Base-by-base conservation (phyloP, 2,888 invertebrate genomes). In the Erpobdella octoculata region DNA sequence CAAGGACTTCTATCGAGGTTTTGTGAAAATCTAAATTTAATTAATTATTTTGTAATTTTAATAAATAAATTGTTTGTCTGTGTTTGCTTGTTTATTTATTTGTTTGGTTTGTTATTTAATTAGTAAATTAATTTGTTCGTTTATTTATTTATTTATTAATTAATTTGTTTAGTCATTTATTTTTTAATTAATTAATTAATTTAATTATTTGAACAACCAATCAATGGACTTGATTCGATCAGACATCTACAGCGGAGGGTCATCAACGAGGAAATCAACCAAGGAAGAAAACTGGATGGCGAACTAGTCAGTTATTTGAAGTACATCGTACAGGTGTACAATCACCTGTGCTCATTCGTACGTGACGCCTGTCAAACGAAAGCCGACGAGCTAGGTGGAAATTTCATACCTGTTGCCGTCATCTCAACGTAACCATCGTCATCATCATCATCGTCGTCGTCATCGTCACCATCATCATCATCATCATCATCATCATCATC, bases 401-500 rank as follows among this genome's bases (percentile, higher is more conserved):
- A 33, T n/a, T 9, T 1, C 9, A 62, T 18, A 35, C 28, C 6
- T 2, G 33, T 64, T 31, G 36, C 33, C 59, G 36, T 69, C 58
- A 69, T 69, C 31, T 69, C 58, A 9, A 31, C n/a, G 25, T 61
- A 31, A 69, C 9, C 58, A 69, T 69, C 58, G 53, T 69, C 31
- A 33, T 62, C 33, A 8, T 1, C 9, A 62, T 18, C 31, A 62
- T 31, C 2, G 33, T 64, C 33, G 36, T 62, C 59, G 36, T 69
- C 58, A 69, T 69, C 31, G n/a, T 69, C 58, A 9, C 33, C n/a
- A 61, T 61, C 58, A 69, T 59, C 58, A 69, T 69, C 58, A 69
- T 69, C 31, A 61, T 69, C 0, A 70, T 12, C 59, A 36, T 70
- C 33, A 70, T 70, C 59, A 62, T 64, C 33, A 62, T 62, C 31